Evolutionary conservation across 2,888 invertebrate species (phyloP), one percentile per base, ranked within the genome.

Genomic region (Nycteola revayana): DNA sequence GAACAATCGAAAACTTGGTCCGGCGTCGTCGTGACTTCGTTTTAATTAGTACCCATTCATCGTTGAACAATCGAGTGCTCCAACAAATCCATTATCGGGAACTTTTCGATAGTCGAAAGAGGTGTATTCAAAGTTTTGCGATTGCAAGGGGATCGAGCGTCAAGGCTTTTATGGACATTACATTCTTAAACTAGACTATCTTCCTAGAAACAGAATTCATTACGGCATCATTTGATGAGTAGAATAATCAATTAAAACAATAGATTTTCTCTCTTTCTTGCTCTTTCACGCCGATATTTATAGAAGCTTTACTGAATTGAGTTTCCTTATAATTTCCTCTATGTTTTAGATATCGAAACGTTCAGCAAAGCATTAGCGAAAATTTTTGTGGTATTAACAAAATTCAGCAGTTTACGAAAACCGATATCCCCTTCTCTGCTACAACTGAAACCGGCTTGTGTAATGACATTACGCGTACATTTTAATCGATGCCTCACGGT

Each of bases 31-130:
- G 77, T 81, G 85, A 87, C 86, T 87, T 84, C 83, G 78, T 89
- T 89, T 88, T 89, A 89, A 89, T 89, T 89, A 89, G 87, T 83
- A 75, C 83, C 87, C 86, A 88, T 89, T 89, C 86, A 88, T 86
- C 77, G 81, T 68, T 60, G 85, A 85, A 87, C 88, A 86, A 87
- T 88, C 71, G 85, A 77, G 78, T 82, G 74, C 76, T 79, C 76
- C 75, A 79, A 84, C 84, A 76, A 84, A 87, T 86, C 86, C 80
- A 87, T 88, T 88, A 87, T 85, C 68, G 75, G 61, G 72, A 87
- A 86, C 84, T 87, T 87, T 87, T 87, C 83, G 85, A 87, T 87
- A 81, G 81, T 80, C 80, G 76, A 83, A 84, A 82, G 81, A 83
- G 83, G 81, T 84, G 77, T 84, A 82, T 83, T 80, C 78, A 72